Percentiles rank a stretch among this genome's conserved stretches.
phyloP scores from a whole-genome alignment of 2,797 vertebrate genomes.

The Propithecus deckenii region DNA sequence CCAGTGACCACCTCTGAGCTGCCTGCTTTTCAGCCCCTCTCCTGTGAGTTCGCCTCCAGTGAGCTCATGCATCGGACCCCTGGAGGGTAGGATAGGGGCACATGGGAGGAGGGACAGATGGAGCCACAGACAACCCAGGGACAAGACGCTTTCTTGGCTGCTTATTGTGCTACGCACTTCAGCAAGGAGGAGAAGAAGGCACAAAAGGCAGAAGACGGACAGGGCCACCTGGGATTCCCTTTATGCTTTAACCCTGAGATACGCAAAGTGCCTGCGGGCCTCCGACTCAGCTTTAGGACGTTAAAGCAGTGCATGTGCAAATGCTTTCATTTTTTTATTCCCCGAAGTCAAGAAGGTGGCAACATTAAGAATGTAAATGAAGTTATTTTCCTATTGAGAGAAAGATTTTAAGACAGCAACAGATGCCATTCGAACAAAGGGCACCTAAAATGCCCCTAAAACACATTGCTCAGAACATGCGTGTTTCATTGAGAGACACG shows the following conservation, averaged over 20 bases:
- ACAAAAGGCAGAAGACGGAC: background rate
- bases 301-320: background rate
- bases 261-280: background rate
- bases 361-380: background rate
- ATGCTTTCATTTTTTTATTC: background rate
- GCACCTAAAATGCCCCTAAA: background rate
- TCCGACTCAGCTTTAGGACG: background rate
- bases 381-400: background rate
- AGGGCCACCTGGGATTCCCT: background rate
- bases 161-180: background rate
- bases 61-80: background rate
- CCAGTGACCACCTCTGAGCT: background rate
- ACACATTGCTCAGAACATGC: background rate
- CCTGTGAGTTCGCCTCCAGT: background rate
- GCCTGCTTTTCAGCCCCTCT: background rate
- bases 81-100: background rate
- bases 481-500: background rate
- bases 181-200: background rate
- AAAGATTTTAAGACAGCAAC: background rate
- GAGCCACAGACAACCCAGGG: background rate
- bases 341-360: background rate
- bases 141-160: background rate
- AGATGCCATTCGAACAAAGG: background rate
- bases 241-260: background rate
- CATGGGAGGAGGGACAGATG: rapidly evolving